phyloP scores from a whole-genome alignment of 2,888 invertebrate species.

The Scaptomyza parva region DNA sequence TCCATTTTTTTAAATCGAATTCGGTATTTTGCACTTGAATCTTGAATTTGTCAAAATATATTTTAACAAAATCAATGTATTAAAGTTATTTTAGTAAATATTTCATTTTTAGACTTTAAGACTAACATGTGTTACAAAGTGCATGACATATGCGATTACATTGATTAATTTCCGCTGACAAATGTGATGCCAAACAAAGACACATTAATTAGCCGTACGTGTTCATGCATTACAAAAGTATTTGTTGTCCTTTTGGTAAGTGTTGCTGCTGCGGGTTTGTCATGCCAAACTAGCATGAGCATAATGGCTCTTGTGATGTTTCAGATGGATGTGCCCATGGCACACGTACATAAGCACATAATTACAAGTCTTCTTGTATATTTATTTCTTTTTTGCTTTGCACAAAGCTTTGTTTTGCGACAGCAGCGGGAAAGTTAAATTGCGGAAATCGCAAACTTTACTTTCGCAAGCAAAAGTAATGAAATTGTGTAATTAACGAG shows the following conservation, averaged over 20 bases:
- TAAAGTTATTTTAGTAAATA: neutral
- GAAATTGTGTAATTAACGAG: conserved; percentile 77
- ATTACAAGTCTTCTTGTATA: conserved; percentile 61
- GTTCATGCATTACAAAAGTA: conserved; percentile 75
- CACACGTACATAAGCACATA: conserved; percentile 61
- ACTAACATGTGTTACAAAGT: conserved; percentile 60
- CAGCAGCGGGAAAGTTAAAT: conserved; percentile 69
- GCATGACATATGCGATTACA: conserved; percentile 61
- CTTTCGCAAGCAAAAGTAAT: conserved; percentile 69
- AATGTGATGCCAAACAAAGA: conserved; percentile 63
- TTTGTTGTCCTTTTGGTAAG: conserved; percentile 76
- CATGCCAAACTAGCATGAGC: conserved; percentile 27
- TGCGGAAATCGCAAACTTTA: conserved; percentile 74
- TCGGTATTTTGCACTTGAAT: too few relatives aligned
- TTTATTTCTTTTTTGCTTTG: conserved; percentile 6
- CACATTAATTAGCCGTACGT: conserved; percentile 77
- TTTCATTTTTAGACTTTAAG: conserved; percentile 12
- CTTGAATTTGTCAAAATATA: too few relatives aligned
- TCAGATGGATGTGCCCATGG: conserved; percentile 67
- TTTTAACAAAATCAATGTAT: neutral
- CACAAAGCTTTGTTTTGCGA: conserved; percentile 35
- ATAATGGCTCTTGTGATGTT: conserved; percentile 84
- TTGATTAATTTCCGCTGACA: conserved; percentile 54
- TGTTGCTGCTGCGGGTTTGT: conserved; percentile 44
- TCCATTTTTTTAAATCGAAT: neutral